These are phyloP conservation scores for Nansenia antarctica DNA, from an alignment of 2,113 vertebrate species.

Conservation along the genomic window DNA sequence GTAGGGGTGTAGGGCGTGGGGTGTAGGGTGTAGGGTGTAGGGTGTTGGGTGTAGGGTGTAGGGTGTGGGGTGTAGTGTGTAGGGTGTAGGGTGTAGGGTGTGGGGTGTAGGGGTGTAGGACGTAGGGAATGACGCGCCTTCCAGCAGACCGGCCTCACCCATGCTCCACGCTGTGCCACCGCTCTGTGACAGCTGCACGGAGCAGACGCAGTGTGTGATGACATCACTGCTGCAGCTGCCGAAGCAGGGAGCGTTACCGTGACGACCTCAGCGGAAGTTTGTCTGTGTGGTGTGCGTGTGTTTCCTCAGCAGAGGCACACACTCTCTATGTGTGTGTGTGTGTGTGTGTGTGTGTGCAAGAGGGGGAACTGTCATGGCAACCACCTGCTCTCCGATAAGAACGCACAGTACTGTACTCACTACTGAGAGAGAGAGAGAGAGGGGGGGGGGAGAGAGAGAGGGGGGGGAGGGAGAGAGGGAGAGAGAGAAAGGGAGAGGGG, in stretches of 20 bases:
- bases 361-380: constrained; percentile 12
- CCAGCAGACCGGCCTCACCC: background rate
- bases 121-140: background rate
- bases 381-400: background rate
- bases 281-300: background rate
- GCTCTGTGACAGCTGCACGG: background rate
- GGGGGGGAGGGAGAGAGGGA: background rate
- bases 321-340: too few relatives aligned
- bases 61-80: too few relatives aligned
- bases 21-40: too few relatives aligned
- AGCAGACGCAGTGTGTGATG: background rate
- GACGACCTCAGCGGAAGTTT: background rate
- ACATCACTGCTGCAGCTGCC: background rate
- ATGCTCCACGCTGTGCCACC: too few relatives aligned
- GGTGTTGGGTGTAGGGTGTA: too few relatives aligned
- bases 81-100: too few relatives aligned
- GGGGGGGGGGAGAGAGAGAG: background rate
- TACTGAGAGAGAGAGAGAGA: constrained; percentile 1
- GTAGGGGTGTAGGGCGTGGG: too few relatives aligned
- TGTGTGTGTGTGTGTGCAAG: background rate
- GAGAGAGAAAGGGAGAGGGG: too few relatives aligned
- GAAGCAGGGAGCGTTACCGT: background rate
- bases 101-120: background rate
- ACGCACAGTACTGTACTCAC: too few relatives aligned
- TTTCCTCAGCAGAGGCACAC: too few relatives aligned